These are phyloP conservation scores for Sylvia borin DNA, from an alignment of 2,797 vertebrate genomes.

Conservation along the genomic window DNA sequence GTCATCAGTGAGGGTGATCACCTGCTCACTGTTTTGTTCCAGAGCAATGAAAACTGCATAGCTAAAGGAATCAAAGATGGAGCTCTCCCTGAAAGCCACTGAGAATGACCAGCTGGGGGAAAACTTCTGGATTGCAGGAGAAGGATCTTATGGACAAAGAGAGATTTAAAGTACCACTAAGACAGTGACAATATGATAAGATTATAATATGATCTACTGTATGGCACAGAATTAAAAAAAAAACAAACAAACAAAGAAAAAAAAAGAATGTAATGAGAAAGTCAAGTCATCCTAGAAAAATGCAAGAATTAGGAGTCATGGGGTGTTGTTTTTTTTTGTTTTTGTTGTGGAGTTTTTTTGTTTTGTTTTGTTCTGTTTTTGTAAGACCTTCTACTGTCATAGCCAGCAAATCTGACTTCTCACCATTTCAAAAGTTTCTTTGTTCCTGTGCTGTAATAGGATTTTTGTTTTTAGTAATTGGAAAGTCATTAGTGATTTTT, in stretches of 20 bases:
- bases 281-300: background rate
- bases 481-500: background rate
- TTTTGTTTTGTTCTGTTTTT: background rate
- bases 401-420: background rate
- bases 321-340: background rate
- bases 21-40: background rate
- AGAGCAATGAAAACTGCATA: background rate
- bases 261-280: background rate
- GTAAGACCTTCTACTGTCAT: background rate
- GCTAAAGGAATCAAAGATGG: background rate
- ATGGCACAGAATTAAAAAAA: background rate
- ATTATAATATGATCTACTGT: background rate
- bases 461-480: background rate
- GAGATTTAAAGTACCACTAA: background rate
- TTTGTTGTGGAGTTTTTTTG: too few species aligned
- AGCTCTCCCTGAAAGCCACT: background rate
- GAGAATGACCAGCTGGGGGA: background rate
- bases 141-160: background rate
- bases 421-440: background rate
- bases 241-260: too few species aligned
- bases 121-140: background rate
- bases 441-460: background rate
- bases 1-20: rapidly evolving
- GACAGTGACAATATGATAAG: background rate
- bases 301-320: background rate